These are phyloP conservation scores for Temnothorax ravouxi DNA, from an alignment of 2,888 invertebrate species.

Conservation along the genomic window DNA sequence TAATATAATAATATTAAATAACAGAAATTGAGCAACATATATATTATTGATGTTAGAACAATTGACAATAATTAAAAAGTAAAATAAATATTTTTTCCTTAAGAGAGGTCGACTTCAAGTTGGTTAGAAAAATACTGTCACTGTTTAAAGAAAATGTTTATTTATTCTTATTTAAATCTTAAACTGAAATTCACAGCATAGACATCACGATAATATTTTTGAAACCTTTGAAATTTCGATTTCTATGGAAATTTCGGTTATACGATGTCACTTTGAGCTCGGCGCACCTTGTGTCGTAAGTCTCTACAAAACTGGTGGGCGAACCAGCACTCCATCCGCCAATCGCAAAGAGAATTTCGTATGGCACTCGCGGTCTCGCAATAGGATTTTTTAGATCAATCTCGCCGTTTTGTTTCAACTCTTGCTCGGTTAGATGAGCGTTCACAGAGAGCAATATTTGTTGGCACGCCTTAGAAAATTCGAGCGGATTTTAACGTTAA, in stretches of 20 bases:
- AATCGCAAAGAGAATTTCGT: slow-evolving; percentile 93
- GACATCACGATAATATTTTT: background rate
- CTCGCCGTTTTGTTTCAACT: slow-evolving; percentile 84
- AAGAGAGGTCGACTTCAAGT: background rate
- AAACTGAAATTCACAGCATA: background rate
- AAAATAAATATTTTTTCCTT: background rate
- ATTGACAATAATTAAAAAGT: background rate
- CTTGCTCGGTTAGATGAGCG: slow-evolving; percentile 87
- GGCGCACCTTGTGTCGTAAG: slow-evolving; percentile 91
- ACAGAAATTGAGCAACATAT: background rate
- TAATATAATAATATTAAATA: background rate
- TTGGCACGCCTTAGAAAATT: slow-evolving; percentile 87
- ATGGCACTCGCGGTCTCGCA: slow-evolving; percentile 91
- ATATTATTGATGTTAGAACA: background rate
- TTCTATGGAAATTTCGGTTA: slow-evolving; percentile 32
- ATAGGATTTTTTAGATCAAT: slow-evolving; percentile 88
- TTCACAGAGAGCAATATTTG: slow-evolving; percentile 88
- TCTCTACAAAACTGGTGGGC: slow-evolving; percentile 93
- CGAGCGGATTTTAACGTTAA: background rate
- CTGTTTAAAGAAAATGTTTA: background rate
- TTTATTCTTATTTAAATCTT: slow-evolving; percentile 15
- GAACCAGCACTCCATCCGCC: slow-evolving; percentile 96
- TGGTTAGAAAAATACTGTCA: background rate
- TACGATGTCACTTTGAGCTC: slow-evolving; percentile 25
- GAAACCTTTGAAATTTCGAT: slow-evolving; percentile 31